Evolutionary conservation across 2,797 vertebrate species (phyloP).

Genomic region (Chromobotia macracanthus): DNA sequence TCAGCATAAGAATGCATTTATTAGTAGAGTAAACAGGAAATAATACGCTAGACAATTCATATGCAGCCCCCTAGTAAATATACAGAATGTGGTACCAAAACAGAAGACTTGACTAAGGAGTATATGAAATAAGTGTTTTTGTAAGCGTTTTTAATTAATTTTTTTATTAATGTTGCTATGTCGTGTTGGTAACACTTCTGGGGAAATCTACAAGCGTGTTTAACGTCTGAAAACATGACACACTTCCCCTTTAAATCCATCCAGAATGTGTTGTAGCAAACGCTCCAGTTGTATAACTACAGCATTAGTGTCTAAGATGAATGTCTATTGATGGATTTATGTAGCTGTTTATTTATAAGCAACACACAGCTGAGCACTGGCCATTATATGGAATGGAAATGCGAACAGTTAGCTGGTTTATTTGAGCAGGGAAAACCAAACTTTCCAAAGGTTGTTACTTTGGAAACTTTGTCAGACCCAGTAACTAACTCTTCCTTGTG

Average conservation of each 20-base stretch:
- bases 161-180: not conserved
- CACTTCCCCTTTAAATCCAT: too few species aligned
- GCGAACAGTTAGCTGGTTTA: not conserved
- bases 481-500: not conserved
- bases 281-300: too few species aligned
- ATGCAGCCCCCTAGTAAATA: conserved; percentile 46
- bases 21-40: conserved; percentile 57
- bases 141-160: too few species aligned
- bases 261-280: too few species aligned
- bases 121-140: not conserved
- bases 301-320: too few species aligned
- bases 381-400: too few species aligned
- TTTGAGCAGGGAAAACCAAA: not conserved
- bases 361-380: too few species aligned
- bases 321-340: too few species aligned
- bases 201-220: too few species aligned
- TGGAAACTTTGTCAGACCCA: not conserved
- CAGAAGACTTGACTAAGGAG: not conserved
- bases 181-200: not conserved
- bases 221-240: too few species aligned
- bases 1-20: conserved; percentile 64
- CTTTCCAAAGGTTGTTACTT: not conserved
- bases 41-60: conserved; percentile 69
- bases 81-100: not conserved
- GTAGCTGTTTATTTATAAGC: too few species aligned